Base-by-base conservation (phyloP, 1,140 invertebrate genomes). In the Calephelis virginiensis region DNA sequence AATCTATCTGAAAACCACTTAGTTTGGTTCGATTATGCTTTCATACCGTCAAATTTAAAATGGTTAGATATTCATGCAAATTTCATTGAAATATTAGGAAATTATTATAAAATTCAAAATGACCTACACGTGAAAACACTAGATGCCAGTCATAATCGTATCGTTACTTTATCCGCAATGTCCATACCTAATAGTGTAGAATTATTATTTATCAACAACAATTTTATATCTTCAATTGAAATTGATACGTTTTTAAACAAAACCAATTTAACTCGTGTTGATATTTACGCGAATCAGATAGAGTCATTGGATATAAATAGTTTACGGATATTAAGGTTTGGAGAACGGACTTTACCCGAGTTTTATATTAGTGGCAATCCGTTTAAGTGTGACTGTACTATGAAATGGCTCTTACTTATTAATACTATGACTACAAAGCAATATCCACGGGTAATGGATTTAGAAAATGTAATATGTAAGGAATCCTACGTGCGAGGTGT, bases 351-450 rank as follows among this genome's bases (percentile, higher is more conserved):
- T 11, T 86, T 97, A 60, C 96, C 96, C 0, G 95, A 97, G 79
- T 97, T 97, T 87, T 97, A 96, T 83, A 94, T 97, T 48, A 96
- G 96, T 14, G 95, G 95, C 17, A 97, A 97, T 91, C 96, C 96
- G n/a, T 97, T 97, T 80, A 93, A 95, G 68, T 97, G 96, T 85
- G 96, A 97, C 84, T 96, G 96, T 80, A 95, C 94, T 67, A 96
- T 96, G 93, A 96, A 97, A 89, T 97, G 96, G 96, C 92, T 97
- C 69, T 95, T 97, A 75, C 89, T 95, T 50, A 95, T 97, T 74
- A 96, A 97, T 89, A 93, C 93, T 45, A 80, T 95, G 68, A 92
- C 93, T 66, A 89, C 95, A 7, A 89, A 95, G 46, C 94, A 96
- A 78, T 96, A 97, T 89, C 96, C 96, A 0, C 91, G 92, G 66